Evolutionary conservation across 2,797 vertebrate species (phyloP).

Genomic region (Peromyscus aztecus): DNA sequence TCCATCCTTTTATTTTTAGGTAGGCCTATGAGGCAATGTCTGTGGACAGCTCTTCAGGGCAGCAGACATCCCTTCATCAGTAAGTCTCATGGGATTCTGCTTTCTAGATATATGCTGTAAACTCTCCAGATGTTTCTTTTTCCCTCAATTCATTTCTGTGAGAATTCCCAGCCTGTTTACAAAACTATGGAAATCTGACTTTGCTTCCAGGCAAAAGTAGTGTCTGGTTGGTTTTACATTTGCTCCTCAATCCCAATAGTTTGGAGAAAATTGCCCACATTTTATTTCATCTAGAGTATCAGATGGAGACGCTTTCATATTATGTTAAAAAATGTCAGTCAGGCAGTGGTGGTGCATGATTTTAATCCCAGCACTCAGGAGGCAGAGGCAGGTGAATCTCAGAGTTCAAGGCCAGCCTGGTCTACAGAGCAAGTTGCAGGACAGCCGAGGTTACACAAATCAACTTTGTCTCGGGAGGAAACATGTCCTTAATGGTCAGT

Average conservation of each 20-base stretch:
- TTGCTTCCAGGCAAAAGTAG: slow-evolving; percentile 59
- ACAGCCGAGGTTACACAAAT: neutral
- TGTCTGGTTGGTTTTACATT: slow-evolving; percentile 66
- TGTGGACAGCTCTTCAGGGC: neutral
- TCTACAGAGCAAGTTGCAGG: neutral
- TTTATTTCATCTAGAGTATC: slow-evolving; percentile 34
- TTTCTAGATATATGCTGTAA: slow-evolving; percentile 40
- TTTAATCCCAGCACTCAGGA: neutral
- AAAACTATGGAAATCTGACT: slow-evolving; percentile 66
- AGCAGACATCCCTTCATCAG: neutral
- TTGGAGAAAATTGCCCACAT: neutral
- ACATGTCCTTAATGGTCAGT: neutral
- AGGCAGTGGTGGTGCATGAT: neutral
- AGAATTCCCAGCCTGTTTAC: slow-evolving; percentile 61
- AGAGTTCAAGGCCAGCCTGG: neutral
- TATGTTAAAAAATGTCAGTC: neutral
- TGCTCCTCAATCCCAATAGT: neutral
- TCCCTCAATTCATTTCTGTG: slow-evolving; percentile 50
- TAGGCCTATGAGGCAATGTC: neutral
- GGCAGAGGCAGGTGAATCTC: neutral
- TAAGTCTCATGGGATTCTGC: neutral
- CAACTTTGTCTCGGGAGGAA: neutral
- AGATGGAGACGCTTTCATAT: neutral
- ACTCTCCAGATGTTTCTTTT: slow-evolving; percentile 69
- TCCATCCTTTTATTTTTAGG: neutral